Percentiles rank a stretch among this genome's conserved stretches.
Conservation (phyloP, 2,797 vertebrate species). For the Sebastes ruberrimus region DNA sequence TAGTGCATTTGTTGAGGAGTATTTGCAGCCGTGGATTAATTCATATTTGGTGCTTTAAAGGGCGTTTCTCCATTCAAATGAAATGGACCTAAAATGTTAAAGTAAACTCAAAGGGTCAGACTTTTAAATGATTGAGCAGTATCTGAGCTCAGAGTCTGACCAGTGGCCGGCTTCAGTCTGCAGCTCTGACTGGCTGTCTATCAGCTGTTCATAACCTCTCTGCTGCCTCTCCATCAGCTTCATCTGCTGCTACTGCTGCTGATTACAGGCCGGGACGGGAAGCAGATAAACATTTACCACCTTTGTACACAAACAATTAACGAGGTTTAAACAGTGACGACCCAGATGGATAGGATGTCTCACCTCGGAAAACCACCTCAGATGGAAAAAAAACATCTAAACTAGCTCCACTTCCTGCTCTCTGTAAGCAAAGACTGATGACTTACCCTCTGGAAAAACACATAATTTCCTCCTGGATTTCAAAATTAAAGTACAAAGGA, state of each 20-base stretch:
- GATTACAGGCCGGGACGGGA: slow-evolving; percentile 47
- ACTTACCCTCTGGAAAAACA: slow-evolving; percentile 21
- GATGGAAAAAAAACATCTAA: neutral
- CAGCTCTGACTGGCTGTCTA: slow-evolving; percentile 37
- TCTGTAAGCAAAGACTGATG: slow-evolving; percentile 3
- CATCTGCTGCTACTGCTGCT: slow-evolving; percentile 23
- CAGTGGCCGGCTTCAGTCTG: neutral
- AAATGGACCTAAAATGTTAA: neutral
- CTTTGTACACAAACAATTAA: slow-evolving; percentile 59
- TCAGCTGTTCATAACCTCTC: slow-evolving; percentile 22
- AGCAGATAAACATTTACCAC: slow-evolving; percentile 57
- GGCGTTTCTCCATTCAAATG: neutral
- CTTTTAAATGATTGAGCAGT: neutral
- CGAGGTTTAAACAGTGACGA: slow-evolving; percentile 37
- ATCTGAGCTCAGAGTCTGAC: neutral
- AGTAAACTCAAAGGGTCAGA: neutral
- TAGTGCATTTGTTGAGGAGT: neutral
- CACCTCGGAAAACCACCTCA: slow-evolving; percentile 16
- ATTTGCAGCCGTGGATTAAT: neutral
- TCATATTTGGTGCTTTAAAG: neutral
- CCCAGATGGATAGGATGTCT: slow-evolving; percentile 6
- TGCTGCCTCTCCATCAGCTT: slow-evolving; percentile 33
- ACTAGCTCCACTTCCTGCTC: slow-evolving; percentile 26
- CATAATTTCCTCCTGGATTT: slow-evolving; percentile 1
- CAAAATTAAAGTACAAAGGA: neutral